These are phyloP conservation scores for Stictocephala bisonia DNA, from an alignment of 2,888 invertebrate genomes.

Conservation along the genomic window DNA sequence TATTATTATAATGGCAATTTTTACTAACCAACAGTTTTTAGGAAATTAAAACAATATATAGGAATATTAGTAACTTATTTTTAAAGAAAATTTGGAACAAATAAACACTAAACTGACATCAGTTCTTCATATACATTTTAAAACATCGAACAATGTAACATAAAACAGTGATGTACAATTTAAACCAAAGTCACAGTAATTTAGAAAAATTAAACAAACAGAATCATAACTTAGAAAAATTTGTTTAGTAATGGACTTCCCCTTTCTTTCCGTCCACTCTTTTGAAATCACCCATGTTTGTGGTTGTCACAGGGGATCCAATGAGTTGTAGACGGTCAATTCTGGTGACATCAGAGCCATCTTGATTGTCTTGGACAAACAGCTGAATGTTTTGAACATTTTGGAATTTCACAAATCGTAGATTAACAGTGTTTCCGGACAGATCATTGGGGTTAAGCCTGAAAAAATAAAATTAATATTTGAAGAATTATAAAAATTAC, in stretches of 20 bases:
- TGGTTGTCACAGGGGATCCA: slow-evolving; percentile 91
- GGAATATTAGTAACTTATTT: too few species aligned
- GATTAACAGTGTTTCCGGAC: slow-evolving; percentile 81
- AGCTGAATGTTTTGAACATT: slow-evolving; percentile 96
- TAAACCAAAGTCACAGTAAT: too few species aligned
- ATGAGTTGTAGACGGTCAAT: slow-evolving; percentile 90
- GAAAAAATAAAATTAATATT: background rate
- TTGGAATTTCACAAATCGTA: slow-evolving; percentile 98
- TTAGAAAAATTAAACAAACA: too few species aligned
- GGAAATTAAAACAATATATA: too few species aligned
- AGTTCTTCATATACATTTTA: too few species aligned
- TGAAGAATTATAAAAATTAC: background rate
- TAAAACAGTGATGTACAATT: too few species aligned
- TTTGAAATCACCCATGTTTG: slow-evolving; percentile 98
- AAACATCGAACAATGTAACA: too few species aligned
- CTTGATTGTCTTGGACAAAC: slow-evolving; percentile 90
- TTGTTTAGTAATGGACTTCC: slow-evolving; percentile 2
- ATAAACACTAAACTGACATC: too few species aligned
- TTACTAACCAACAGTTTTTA: too few species aligned
- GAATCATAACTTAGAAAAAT: too few species aligned
- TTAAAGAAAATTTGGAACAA: too few species aligned
- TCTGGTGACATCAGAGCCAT: slow-evolving; percentile 86
- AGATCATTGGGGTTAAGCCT: slow-evolving; percentile 79
- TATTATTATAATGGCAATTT: too few species aligned
- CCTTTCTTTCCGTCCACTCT: slow-evolving; percentile 91